Percentiles rank a stretch among this genome's conserved stretches.
Evolutionary conservation across 92 coral and sea anemone species (phyloP).

Genomic region (Siderastrea radians): DNA sequence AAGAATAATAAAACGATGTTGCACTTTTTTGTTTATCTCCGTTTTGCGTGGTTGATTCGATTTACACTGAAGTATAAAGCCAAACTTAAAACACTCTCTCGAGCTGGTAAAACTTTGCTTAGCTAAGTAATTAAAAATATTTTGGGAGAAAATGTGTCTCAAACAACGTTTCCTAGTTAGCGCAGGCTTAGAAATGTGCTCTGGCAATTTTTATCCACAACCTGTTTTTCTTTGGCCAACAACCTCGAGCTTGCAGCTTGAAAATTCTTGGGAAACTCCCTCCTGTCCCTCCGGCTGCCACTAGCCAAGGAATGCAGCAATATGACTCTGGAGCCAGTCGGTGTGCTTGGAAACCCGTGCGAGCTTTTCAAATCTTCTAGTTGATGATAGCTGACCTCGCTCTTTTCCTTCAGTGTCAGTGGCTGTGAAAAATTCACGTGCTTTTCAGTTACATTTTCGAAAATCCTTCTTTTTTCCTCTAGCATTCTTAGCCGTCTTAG

Average conservation of each 20-base stretch:
- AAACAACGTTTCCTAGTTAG: too few relatives aligned
- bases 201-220: background rate
- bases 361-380: constrained; percentile 4
- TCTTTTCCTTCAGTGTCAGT: background rate
- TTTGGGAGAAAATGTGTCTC: too few relatives aligned
- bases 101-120: too few relatives aligned
- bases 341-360: constrained; percentile 21
- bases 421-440: constrained; percentile 30
- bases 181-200: background rate
- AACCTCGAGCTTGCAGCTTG: constrained; percentile 18
- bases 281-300: background rate
- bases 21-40: too few relatives aligned
- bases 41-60: too few relatives aligned
- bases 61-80: too few relatives aligned
- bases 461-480: background rate
- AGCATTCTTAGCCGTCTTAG: constrained; percentile 11
- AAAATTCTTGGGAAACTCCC: background rate
- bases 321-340: background rate
- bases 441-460: background rate
- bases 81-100: too few relatives aligned
- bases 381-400: background rate
- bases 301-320: background rate
- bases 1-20: too few relatives aligned
- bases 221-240: constrained; percentile 46
- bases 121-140: too few relatives aligned